Base-by-base conservation (phyloP, 2,888 invertebrate genomes). In the Brachyopa scutellaris region DNA sequence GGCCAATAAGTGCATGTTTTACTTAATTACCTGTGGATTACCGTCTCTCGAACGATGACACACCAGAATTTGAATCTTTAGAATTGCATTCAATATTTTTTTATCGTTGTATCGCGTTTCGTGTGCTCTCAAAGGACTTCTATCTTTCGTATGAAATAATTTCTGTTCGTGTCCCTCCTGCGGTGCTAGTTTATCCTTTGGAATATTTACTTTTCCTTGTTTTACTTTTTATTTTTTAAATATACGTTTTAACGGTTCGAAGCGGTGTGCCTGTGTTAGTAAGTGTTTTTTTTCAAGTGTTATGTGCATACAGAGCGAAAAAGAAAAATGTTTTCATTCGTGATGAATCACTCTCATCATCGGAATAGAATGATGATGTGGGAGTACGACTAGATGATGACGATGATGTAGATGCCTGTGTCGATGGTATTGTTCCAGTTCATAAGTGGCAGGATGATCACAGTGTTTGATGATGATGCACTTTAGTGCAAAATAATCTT, bases 331-430 rank as follows among this genome's bases (percentile, higher is more conserved):
- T 67, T 73, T 55, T 74, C 61, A 57, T 67, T 79, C 36, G 40
- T 53, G 55, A 66, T 61, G 61, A 74, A 79, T 79, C 73, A 61
- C 42, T 47, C 61, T 47, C 23, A 55, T 62, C 67, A 2, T 66
- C 57, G 45, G n/a, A 73, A 73, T 33, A 53, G 79, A 61, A 61
- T 40, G 64, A 76, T 61, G 66, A n/a, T n/a, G n/a, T n/a, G n/a
- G n/a, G n/a, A n/a, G n/a, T n/a, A n/a, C n/a, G n/a, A n/a, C n/a
- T n/a, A n/a, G n/a, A n/a, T n/a, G n/a, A n/a, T n/a, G n/a, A n/a
- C n/a, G n/a, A 77, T 55, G 59, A 47, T 73, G 73, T 61, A 53
- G 53, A 61, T 73, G 40, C 19, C 23, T 19, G 74, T 61, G 45
- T 47, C 31, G 59, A 62, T 74, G 47, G 42, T 62, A 55, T 55